Percentiles rank a stretch among this genome's conserved stretches.
Evolutionary conservation across 2,113 vertebrate genomes (phyloP).

Genomic region (Boulengerochromis microlepis): DNA sequence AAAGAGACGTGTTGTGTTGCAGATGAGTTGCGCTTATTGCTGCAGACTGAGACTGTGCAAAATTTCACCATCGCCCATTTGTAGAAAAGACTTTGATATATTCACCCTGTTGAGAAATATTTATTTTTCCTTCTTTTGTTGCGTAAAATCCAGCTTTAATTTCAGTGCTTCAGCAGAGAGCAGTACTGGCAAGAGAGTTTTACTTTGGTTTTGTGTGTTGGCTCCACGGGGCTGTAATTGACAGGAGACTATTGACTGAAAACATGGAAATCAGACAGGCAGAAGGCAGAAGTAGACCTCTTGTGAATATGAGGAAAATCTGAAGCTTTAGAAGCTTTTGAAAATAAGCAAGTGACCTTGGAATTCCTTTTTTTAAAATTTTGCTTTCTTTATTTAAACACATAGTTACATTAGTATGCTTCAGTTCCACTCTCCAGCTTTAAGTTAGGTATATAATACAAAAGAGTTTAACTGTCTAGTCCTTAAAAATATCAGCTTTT

Average conservation of each 20-base stretch:
- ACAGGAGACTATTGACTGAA: slow-evolving; percentile 9
- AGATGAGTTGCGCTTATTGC: neutral
- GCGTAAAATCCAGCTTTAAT: neutral
- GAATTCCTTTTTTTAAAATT: fast-evolving
- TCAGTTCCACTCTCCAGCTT: neutral
- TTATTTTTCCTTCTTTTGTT: neutral
- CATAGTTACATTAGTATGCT: neutral
- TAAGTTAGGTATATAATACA: neutral
- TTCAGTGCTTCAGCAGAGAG: neutral
- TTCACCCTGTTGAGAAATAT: neutral
- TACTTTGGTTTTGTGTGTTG: neutral
- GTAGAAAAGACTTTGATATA: neutral
- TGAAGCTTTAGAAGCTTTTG: neutral
- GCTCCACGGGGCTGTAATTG: neutral
- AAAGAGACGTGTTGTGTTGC: neutral
- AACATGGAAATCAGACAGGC: slow-evolving; percentile 11
- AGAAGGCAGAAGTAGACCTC: neutral
- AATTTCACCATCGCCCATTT: neutral
- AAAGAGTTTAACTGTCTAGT: neutral
- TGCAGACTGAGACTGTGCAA: neutral
- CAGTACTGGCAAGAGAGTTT: neutral
- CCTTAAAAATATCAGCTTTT: neutral
- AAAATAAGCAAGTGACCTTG: slow-evolving; percentile 21
- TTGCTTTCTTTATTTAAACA: neutral
- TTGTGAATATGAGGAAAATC: neutral